Conservation (phyloP, 1,140 invertebrate species). For the Heterodera schachtii region DNA sequence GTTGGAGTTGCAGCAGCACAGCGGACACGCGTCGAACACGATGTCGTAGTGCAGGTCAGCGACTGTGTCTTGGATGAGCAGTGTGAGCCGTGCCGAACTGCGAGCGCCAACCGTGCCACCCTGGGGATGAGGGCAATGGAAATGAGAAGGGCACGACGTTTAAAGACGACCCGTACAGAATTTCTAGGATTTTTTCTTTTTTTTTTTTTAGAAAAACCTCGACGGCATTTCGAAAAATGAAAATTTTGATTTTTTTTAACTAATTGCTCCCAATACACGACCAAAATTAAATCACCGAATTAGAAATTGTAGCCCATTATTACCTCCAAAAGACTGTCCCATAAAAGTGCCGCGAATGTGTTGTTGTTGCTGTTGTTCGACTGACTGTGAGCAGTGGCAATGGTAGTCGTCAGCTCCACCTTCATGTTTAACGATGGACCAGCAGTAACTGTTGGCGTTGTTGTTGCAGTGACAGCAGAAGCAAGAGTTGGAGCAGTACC, state of each 20-base stretch:
- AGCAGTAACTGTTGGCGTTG: too few species aligned
- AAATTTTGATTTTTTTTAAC: too few species aligned
- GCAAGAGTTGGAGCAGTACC: background rate
- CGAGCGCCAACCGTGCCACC: background rate
- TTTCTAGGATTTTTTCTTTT: too few species aligned
- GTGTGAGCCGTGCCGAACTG: background rate
- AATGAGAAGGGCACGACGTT: too few species aligned
- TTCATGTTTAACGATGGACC: too few species aligned
- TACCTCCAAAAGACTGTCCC: constrained; percentile 8
- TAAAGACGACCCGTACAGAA: too few species aligned
- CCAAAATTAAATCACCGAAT: too few species aligned
- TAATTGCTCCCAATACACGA: too few species aligned
- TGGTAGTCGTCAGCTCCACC: background rate
- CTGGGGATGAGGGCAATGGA: background rate
- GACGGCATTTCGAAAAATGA: too few species aligned
- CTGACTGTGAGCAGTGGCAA: background rate
- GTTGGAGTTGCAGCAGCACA: constrained; percentile 55
- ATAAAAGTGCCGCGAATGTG: background rate
- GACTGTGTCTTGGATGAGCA: constrained; percentile 45
- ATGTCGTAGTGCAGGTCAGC: constrained; percentile 50
- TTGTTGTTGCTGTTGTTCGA: too few species aligned
- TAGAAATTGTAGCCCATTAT: background rate
- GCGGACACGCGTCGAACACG: constrained; percentile 55
- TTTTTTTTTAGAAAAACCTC: too few species aligned
- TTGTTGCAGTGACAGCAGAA: background rate